Evolutionary conservation across 2,888 invertebrate species (phyloP).

Genomic region (Nomada hirtipes): DNA sequence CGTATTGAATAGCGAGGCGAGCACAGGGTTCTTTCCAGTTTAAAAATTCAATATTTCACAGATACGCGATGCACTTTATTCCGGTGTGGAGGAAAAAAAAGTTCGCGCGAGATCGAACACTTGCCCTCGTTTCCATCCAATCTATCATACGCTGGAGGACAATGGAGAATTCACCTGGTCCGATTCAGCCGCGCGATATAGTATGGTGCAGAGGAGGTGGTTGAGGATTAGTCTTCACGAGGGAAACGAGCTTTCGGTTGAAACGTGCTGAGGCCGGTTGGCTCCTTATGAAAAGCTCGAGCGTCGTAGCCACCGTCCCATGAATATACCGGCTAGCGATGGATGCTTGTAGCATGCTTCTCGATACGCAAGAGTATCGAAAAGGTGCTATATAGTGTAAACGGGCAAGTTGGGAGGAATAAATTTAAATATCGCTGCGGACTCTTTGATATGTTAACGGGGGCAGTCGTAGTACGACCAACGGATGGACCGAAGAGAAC

Average conservation of each 20-base stretch:
- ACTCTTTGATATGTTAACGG: slow-evolving; percentile 83
- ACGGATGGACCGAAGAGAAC: slow-evolving; percentile 48
- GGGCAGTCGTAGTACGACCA: slow-evolving; percentile 60
- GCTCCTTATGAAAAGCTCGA: slow-evolving; percentile 66
- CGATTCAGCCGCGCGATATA: slow-evolving; percentile 36
- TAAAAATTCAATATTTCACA: slow-evolving; percentile 33
- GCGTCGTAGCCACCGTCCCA: slow-evolving; percentile 31
- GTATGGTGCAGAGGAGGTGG: not conserved
- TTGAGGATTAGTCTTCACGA: slow-evolving; percentile 40
- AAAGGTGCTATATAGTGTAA: slow-evolving; percentile 25
- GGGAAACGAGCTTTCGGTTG: slow-evolving; percentile 62
- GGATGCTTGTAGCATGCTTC: slow-evolving; percentile 27
- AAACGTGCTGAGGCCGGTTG: slow-evolving; percentile 45
- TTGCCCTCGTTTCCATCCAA: slow-evolving; percentile 54
- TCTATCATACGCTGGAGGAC: slow-evolving; percentile 63
- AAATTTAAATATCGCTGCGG: slow-evolving; percentile 81
- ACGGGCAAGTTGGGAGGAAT: slow-evolving; percentile 66
- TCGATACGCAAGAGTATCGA: slow-evolving; percentile 67
- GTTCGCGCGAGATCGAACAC: slow-evolving; percentile 35
- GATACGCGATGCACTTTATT: slow-evolving; percentile 27
- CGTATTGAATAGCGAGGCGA: not conserved
- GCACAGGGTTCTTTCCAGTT: not conserved
- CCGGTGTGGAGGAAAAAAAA: slow-evolving; percentile 2
- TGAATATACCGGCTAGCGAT: slow-evolving; percentile 58
- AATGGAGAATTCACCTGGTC: slow-evolving; percentile 56